Base-by-base conservation (phyloP, 2,888 invertebrate genomes). In the Heliconius cydno region DNA sequence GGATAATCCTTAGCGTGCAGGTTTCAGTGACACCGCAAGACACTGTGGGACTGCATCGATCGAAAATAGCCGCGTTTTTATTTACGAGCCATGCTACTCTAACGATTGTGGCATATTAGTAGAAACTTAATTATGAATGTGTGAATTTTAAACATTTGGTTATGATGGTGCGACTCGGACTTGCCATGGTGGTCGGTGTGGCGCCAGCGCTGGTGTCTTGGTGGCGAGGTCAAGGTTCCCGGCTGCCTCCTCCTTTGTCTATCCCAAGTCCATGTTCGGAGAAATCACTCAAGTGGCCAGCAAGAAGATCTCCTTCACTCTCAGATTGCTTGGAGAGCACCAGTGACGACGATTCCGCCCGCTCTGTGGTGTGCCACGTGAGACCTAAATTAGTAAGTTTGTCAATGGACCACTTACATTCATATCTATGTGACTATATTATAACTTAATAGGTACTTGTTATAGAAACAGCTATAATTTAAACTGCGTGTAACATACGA, bases 161-260 rank as follows among this genome's bases (percentile, higher is more conserved):
- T 76, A 90, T 82, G 82, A 95, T 95, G 95, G 95, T 95, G 84
- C 91, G 92, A 28, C 86, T 95, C 84, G 92, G 94, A 41, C 83
- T 95, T 81, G 95, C 95, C 82, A 95, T 95, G 95, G 95, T 95
- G 80, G 95, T 95, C 76, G 95, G 95, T 41, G 95, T 95, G 84
- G 94, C 95, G 81, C 95, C 95, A 78, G 94, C 94, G 79, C 85
- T 95, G 84, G 93, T 95, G 84, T 94, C 95, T 71, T 94, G 94
- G 95, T 94, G 94, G 94, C 91, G 94, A 63, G 93, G 94, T 0
- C 90, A 91, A 81, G 89, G 90, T 2, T 85, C 90, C 60, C 86
- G 86, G 87, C 82, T 91, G 84, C 89, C 90, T 41, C 84, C 88
- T 79, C 91, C 90, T 79, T 85, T 92, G 86, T 84, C 88, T 73